A percentile compares a stretch with the other conserved stretches of the same genome.
Evolutionary conservation across 2,797 vertebrate genomes (phyloP).

Genomic region (Acanthurus lineatus): DNA sequence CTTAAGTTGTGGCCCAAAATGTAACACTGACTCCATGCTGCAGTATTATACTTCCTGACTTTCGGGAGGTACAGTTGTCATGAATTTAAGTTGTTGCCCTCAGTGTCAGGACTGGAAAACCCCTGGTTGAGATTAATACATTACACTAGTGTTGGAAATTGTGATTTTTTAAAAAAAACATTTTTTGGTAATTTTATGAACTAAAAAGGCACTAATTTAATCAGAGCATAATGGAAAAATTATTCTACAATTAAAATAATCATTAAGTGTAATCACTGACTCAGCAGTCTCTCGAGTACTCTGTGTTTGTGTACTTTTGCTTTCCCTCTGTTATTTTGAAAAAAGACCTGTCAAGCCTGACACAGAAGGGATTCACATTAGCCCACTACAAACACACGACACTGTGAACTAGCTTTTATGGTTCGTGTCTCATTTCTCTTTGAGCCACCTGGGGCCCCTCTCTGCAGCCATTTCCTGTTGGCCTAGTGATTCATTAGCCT

Average conservation of each 20-base stretch:
- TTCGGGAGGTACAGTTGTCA: too few species aligned
- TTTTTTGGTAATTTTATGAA: background rate
- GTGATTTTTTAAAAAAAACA: too few species aligned
- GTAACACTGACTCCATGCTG: too few species aligned
- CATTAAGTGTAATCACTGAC: too few species aligned
- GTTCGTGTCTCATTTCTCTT: slow-evolving; percentile 56
- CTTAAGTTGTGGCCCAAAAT: too few species aligned
- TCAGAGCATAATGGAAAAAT: background rate
- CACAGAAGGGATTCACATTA: background rate
- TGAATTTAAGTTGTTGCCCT: too few species aligned
- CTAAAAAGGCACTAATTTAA: background rate
- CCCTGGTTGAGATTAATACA: too few species aligned
- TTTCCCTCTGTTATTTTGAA: background rate
- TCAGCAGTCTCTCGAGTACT: too few species aligned
- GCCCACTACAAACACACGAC: background rate
- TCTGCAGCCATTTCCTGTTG: slow-evolving; percentile 70
- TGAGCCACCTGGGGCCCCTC: slow-evolving; percentile 61
- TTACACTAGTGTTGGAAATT: background rate
- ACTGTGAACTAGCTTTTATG: slow-evolving; percentile 16
- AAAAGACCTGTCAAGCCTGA: background rate
- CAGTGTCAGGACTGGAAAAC: background rate
- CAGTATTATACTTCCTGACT: too few species aligned
- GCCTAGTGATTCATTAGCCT: slow-evolving; percentile 50
- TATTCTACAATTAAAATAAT: background rate
- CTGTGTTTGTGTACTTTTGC: background rate